Percentiles rank a stretch among this genome's conserved stretches.
Evolutionary conservation across 2,113 vertebrate species (phyloP).

Genomic region (Mugil cephalus): DNA sequence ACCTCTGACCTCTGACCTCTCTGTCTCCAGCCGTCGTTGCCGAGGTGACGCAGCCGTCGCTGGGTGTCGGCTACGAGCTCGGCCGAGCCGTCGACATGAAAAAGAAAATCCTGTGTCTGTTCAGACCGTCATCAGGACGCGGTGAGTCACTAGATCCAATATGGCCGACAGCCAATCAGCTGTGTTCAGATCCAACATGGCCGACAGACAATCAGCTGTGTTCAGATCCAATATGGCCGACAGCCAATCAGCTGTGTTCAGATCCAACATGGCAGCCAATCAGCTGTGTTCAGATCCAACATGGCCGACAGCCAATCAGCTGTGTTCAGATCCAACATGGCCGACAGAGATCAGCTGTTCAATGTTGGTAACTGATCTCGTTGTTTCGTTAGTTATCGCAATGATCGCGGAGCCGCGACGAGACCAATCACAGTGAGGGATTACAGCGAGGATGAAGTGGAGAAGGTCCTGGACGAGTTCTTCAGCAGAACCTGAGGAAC

Average conservation of each 20-base stretch:
- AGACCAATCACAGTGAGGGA: slow-evolving; percentile 49
- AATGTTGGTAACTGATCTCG: no score
- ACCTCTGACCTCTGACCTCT: slow-evolving; percentile 27
- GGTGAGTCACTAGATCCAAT: slow-evolving; percentile 50
- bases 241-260: slow-evolving; percentile 20
- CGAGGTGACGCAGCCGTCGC: slow-evolving; percentile 72
- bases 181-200: no score
- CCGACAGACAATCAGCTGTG: background rate
- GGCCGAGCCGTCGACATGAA: slow-evolving; percentile 61
- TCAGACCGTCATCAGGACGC: slow-evolving; percentile 62
- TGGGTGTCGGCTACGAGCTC: slow-evolving; percentile 75
- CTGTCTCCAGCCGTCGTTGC: slow-evolving; percentile 63
- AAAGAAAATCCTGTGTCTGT: slow-evolving; percentile 69
- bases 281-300: no score
- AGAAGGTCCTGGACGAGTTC: slow-evolving; percentile 55
- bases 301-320: no score
- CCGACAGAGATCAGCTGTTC: no score
- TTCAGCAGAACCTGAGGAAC: slow-evolving; percentile 33
- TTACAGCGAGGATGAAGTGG: slow-evolving; percentile 61
- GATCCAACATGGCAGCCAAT: no score
- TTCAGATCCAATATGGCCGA: no score
- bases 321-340: no score
- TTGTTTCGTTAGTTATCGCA: no score
- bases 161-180: no score
- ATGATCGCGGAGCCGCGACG: slow-evolving; percentile 73